A percentile compares a stretch with the other conserved stretches of the same genome.
phyloP scores from a whole-genome alignment of 2,888 invertebrate species.

The Polietes domitor region DNA sequence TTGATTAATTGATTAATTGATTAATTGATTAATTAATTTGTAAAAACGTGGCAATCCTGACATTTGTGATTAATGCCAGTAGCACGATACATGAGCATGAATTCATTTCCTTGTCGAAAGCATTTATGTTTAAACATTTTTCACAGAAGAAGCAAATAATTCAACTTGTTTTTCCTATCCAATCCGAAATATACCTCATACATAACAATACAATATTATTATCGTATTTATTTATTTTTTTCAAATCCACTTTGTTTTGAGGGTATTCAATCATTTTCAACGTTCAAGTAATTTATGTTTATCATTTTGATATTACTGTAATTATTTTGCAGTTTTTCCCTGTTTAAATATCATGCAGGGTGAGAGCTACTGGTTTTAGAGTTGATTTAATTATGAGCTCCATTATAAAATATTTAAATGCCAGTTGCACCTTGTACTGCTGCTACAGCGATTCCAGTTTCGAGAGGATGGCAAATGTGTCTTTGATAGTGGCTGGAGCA shows the following conservation, averaged over 20 bases:
- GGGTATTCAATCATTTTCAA: conserved; percentile 55
- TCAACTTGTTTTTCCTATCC: too few species aligned
- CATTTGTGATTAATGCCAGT: conserved; percentile 51
- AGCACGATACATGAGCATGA: conserved; percentile 49
- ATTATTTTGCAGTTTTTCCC: conserved; percentile 51
- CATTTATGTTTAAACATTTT: conserved; percentile 35
- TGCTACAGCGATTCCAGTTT: not conserved
- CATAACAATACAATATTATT: too few species aligned
- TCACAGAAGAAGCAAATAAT: not conserved
- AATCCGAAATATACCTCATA: too few species aligned
- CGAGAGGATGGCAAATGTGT: conserved; percentile 7
- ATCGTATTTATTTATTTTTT: too few species aligned
- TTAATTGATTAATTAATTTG: too few species aligned
- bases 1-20: too few species aligned
- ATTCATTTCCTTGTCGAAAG: conserved; percentile 48
- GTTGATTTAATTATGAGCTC: conserved; percentile 14
- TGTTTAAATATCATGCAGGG: conserved; percentile 58
- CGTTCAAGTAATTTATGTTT: conserved; percentile 58
- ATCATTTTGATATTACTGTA: conserved; percentile 25
- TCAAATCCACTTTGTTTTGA: too few species aligned
- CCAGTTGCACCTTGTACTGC: conserved; percentile 8
- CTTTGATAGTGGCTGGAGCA: conserved; percentile 5
- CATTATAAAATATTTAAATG: conserved; percentile 27
- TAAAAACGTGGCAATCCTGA: conserved; percentile 21
- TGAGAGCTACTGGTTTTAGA: conserved; percentile 15